Percentiles rank a stretch among this genome's conserved stretches.
Evolutionary conservation across 2,113 vertebrate genomes (phyloP).

Genomic region (Dolichallabes microphthalmus): DNA sequence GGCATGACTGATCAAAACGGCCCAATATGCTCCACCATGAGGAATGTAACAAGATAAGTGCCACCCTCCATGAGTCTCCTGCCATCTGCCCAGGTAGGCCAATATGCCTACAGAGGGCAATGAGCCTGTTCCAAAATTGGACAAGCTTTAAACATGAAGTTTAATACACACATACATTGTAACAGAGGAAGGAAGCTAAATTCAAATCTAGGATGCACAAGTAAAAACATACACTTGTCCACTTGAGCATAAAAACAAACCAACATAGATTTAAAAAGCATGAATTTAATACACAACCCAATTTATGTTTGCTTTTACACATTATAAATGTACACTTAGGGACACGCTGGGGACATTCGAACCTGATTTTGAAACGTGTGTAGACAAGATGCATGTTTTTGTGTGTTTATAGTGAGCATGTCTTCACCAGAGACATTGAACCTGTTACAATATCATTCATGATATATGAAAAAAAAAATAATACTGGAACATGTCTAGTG

Average conservation of each 20-base stretch:
- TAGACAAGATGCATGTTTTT: background rate
- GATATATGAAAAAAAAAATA: background rate
- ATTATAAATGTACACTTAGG: background rate
- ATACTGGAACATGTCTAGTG: background rate
- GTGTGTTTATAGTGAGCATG: background rate
- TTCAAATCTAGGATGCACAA: conserved; percentile 6
- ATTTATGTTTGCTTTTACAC: background rate
- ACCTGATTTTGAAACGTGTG: background rate
- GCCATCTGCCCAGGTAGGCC: conserved; percentile 58
- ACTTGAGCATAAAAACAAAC: background rate
- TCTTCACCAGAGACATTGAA: background rate
- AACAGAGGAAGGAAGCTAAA: conserved; percentile 1
- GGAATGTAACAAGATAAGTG: conserved; percentile 51
- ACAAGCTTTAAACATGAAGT: conserved; percentile 19
- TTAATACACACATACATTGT: conserved; percentile 18
- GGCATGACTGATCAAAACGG: conserved; percentile 45
- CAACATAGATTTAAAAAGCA: background rate
- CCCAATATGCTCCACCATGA: conserved; percentile 54
- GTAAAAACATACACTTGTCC: conserved; percentile 7
- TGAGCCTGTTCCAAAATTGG: background rate
- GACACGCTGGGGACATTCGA: background rate
- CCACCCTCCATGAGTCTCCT: conserved; percentile 46
- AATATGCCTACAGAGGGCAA: conserved; percentile 1
- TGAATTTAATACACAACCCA: background rate
- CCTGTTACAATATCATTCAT: background rate